Evolutionary conservation across 2,888 invertebrate genomes (phyloP), one percentile per base, ranked within the genome.

Genomic region (Tromatobia lineatoria): DNA sequence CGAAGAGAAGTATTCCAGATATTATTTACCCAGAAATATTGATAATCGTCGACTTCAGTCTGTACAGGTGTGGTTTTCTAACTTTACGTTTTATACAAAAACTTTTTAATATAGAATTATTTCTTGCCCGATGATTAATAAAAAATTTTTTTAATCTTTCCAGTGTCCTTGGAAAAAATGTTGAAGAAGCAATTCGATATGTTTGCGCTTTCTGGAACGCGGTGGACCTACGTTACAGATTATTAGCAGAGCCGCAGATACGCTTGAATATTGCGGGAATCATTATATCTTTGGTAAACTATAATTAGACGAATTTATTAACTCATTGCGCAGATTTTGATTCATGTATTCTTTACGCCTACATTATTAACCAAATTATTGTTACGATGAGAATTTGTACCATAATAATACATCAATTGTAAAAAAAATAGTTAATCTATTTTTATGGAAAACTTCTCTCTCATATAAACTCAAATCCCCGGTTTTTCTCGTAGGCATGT

Each of bases 121-220:
- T 50, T 38, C n/a, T 67, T 38, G 8, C 10, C 8, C 38, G 10
- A 10, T 38, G 10, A 38, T 38, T 8, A 38, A 38, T 29, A 29
- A 10, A 38, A 38, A 38, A n/a, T n/a, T n/a, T 38, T 38, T 18
- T 34, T 47, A 61, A 61, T 10, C 15, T 3, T 59, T 74, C 64
- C 61, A 91, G 91, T 57, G 77, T 85, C 74, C 73, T 90, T 2
- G 87, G 88, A 2, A 77, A 66, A 57, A 76, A 87, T 73, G n/a
- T 89, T 0, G 81, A 87, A 23, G 88, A 87, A 64, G 83, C 89
- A 0, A 85, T 87, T 38, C 83, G 85, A 64, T 93, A 93, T 74
- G 71, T 91, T 20, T 38, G 92, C 10, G 88, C 92, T 1, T 92
- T 91, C 66, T 92, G 92, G 92, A 90, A 92, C 73, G 93, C 89